A percentile compares a stretch with the other conserved stretches of the same genome.
These are phyloP conservation scores for Nothobranchius furzeri DNA, from an alignment of 2,113 vertebrate species.

Conservation along the genomic window DNA sequence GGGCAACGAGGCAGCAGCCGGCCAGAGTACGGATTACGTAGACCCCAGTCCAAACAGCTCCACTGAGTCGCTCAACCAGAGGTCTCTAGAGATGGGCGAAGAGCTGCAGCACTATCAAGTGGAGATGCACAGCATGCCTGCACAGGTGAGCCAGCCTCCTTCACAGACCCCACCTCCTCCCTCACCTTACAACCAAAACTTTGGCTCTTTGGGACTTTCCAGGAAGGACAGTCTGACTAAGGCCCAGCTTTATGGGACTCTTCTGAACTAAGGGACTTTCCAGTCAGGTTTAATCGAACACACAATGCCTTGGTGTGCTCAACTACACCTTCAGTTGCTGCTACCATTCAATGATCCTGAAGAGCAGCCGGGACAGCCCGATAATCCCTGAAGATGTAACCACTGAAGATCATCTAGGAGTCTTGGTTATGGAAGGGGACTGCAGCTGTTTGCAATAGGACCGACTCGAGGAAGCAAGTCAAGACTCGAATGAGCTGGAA, in stretches of 20 bases:
- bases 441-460: constrained; percentile 28
- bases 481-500: background rate
- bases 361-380: constrained; percentile 27
- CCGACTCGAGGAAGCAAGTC: constrained; percentile 8
- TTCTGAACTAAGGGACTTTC: constrained; percentile 86
- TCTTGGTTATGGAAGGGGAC: constrained; percentile 15
- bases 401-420: constrained; percentile 37
- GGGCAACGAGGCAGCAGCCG: constrained; percentile 60
- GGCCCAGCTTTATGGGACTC: constrained; percentile 95
- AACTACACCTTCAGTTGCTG: constrained; percentile 19
- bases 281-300: constrained; percentile 21
- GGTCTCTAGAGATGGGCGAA: constrained; percentile 85
- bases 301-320: constrained; percentile 1
- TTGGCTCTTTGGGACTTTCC: constrained; percentile 89
- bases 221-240: constrained; percentile 98
- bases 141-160: constrained; percentile 73
- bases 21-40: constrained; percentile 82
- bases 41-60: constrained; percentile 91
- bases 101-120: constrained; percentile 90
- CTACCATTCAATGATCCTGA: constrained; percentile 28
- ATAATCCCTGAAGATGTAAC: constrained; percentile 46
- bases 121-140: constrained; percentile 82
- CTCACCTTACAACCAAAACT: constrained; percentile 86
- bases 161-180: constrained; percentile 79
- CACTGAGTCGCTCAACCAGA: constrained; percentile 88